phyloP scores from a whole-genome alignment of 2,888 invertebrate genomes.

The Phaedon cochleariae region DNA sequence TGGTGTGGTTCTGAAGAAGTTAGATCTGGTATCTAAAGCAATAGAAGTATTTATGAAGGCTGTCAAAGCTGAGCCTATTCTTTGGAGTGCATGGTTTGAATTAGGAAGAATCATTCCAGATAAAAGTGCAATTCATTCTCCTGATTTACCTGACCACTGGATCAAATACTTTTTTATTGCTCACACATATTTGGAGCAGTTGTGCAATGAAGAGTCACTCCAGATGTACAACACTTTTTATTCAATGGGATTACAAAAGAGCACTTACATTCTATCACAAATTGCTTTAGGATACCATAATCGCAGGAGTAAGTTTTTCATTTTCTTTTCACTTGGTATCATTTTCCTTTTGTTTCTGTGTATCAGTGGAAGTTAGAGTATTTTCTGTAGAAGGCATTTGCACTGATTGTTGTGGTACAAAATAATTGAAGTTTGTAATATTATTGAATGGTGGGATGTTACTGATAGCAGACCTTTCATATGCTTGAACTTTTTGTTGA shows the following conservation, averaged over 20 bases:
- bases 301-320: constrained; percentile 75
- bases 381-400: background rate
- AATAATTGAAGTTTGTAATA: constrained; percentile 13
- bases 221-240: constrained; percentile 82
- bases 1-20: constrained; percentile 88
- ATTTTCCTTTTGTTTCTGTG: background rate
- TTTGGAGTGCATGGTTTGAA: constrained; percentile 97
- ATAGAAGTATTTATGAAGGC: constrained; percentile 81
- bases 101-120: constrained; percentile 78
- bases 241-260: constrained; percentile 83
- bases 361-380: background rate
- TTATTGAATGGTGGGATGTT: constrained; percentile 3
- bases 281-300: constrained; percentile 94
- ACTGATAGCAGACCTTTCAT: background rate
- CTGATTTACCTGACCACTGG: constrained; percentile 88
- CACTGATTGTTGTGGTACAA: background rate
- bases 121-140: constrained; percentile 75
- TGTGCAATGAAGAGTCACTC: constrained; percentile 89
- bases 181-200: constrained; percentile 88
- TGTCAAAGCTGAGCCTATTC: constrained; percentile 79
- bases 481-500: constrained; percentile 24
- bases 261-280: constrained; percentile 90
- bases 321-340: too few relatives aligned
- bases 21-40: constrained; percentile 83
- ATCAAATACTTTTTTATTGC: constrained; percentile 92